Evolutionary conservation across 2,888 invertebrate species (phyloP).

Genomic region (Sinelater perroti): DNA sequence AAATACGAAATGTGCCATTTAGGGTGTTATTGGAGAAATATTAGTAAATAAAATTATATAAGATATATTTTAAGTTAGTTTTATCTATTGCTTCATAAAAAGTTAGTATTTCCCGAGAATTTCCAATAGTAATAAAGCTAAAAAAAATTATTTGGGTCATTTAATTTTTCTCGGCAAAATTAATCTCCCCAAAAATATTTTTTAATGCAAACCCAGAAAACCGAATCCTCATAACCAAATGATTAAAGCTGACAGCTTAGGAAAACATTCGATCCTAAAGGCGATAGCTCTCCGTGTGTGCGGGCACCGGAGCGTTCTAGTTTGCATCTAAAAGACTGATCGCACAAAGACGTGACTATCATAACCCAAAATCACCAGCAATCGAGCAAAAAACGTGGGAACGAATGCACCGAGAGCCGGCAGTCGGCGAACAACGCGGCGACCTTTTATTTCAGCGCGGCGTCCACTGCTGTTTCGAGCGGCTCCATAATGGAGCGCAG

Average conservation of each 20-base stretch:
- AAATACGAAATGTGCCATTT: too few species aligned
- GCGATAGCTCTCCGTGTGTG: conserved; percentile 14
- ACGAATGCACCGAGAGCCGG: conserved; percentile 35
- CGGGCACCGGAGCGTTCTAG: conserved; percentile 22
- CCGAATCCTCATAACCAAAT: conserved; percentile 10
- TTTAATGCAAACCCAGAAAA: too few species aligned
- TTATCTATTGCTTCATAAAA: too few species aligned
- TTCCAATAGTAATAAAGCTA: too few species aligned
- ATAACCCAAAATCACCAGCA: conserved; percentile 51
- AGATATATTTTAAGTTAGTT: too few species aligned
- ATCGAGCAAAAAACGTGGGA: conserved; percentile 53
- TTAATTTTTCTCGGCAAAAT: too few species aligned
- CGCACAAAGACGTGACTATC: conserved; percentile 50
- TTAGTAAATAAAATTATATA: too few species aligned
- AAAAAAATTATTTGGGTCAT: too few species aligned
- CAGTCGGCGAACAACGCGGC: conserved; percentile 45
- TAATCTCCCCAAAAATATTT: too few species aligned
- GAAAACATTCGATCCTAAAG: conserved; percentile 22
- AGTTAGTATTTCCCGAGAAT: too few species aligned
- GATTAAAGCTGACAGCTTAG: conserved; percentile 19
- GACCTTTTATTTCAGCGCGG: conserved; percentile 47
- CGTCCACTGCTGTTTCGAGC: conserved; percentile 36
- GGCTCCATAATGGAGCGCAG: conserved; percentile 46
- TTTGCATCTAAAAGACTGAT: conserved; percentile 33
- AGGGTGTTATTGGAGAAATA: too few species aligned